Base-by-base conservation (phyloP, 2,113 vertebrate species). In the Vulpes lagopus region DNA sequence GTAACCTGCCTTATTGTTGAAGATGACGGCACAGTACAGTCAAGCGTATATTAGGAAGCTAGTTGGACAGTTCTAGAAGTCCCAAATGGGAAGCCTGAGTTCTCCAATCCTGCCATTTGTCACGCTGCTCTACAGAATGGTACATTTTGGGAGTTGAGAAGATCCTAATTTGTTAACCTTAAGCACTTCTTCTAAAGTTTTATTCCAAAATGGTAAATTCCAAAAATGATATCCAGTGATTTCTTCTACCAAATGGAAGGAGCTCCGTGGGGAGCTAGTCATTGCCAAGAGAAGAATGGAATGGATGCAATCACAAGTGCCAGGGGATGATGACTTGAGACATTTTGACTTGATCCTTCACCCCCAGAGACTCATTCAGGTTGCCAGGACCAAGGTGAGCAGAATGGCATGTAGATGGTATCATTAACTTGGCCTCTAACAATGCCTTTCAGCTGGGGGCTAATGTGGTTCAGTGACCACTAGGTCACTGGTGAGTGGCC, bases 1-100 rank as follows among this genome's bases (percentile, higher is more conserved):
- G 57, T 80, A 82, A 93, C 57, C 73, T 92, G 94, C 73, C 84
- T 91, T 27, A 17, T 1, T 69, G 85, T 78, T 73, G 85, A 87
- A 84, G 79, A 93, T 55, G 91, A 87, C 85, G 92, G 81, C 51
- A 6, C 9, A 4, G 8, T 4, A 19, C 43, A 59, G 60, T 8
- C 51, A 57, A 20, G 25, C 10, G 4, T 14, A 22, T 60, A 78
- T 78, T 16, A 22, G 88, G 16, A 22, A 73, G 59, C 83, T 0
- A 30, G 80, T 6, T 0, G 6, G 84, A 49, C 38, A 7, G 38
- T 81, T 60, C 27, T 25, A 10, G 85, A 49, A 69, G 76, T 16
- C 67, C 69, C 0, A 14, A 17, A 20, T 0, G 9, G 81, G 88
- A 60, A 19, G 49, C 14, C 4, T 12, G 15, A 0, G 64, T 62